Percentiles rank a stretch among this genome's conserved stretches.
Evolutionary conservation across 2,113 vertebrate genomes (phyloP).

Genomic region (Scalopus aquaticus): DNA sequence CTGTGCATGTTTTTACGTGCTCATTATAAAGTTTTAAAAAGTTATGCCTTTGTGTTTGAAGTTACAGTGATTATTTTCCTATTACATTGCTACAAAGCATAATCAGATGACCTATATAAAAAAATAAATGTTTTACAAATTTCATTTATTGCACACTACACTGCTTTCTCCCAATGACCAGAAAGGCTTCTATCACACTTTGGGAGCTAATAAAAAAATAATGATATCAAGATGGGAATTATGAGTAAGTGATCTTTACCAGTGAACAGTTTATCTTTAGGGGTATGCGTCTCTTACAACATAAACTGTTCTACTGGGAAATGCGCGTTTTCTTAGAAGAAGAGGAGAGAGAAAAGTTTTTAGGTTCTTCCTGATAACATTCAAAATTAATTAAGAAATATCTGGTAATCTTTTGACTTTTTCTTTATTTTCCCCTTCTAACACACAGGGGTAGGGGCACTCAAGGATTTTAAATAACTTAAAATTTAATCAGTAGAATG

Average conservation of each 20-base stretch:
- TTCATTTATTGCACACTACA: not conserved
- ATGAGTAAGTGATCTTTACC: not conserved
- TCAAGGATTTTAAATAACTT: not conserved
- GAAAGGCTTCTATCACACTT: not conserved
- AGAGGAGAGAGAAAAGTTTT: not conserved
- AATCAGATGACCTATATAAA: not conserved
- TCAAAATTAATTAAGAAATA: not conserved
- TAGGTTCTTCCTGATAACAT: not conserved
- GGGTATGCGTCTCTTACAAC: not conserved
- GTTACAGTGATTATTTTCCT: not conserved
- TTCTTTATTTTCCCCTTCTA: too few species aligned
- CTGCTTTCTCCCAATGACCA: not conserved
- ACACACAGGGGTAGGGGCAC: not conserved
- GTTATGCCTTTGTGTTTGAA: not conserved
- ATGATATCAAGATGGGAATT: not conserved
- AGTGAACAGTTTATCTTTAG: not conserved
- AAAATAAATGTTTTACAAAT: slow-evolving; percentile 33
- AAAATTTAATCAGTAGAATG: slow-evolving; percentile 6
- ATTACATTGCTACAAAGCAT: not conserved
- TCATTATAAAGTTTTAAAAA: not conserved
- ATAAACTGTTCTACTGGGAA: not conserved
- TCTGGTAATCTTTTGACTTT: slow-evolving; percentile 6
- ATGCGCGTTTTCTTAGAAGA: not conserved
- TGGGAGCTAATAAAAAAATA: not conserved
- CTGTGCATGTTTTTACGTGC: not conserved